phyloP scores from a whole-genome alignment of 2,888 invertebrate genomes.

The Orgyia antiqua region DNA sequence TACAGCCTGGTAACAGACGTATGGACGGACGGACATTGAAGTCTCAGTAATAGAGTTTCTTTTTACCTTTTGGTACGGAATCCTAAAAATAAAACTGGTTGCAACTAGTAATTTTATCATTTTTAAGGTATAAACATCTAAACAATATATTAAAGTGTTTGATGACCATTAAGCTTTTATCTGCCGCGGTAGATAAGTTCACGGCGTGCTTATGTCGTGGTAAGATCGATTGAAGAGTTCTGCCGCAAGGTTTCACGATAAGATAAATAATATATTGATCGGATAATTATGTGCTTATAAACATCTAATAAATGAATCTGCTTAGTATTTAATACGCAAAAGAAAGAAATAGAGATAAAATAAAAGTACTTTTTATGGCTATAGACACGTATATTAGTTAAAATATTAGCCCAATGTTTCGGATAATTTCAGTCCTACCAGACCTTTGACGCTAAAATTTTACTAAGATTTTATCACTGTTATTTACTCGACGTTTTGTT shows the following conservation, averaged over 20 bases:
- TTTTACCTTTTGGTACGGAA: too few species aligned
- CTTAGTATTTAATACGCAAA: conserved; percentile 11
- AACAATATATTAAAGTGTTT: conserved; percentile 32
- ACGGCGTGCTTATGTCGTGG: conserved; percentile 35
- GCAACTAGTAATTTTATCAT: conserved; percentile 18
- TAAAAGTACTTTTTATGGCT: too few species aligned
- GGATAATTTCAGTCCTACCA: too few species aligned
- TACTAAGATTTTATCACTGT: too few species aligned
- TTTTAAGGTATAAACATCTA: conserved; percentile 29
- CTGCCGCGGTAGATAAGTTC: conserved; percentile 30
- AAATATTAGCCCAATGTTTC: too few species aligned
- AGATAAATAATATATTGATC: conserved; percentile 37
- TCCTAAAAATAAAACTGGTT: conserved; percentile 8
- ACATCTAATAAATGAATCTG: conserved; percentile 12
- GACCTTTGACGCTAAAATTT: too few species aligned
- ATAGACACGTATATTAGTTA: too few species aligned
- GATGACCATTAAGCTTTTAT: conserved; percentile 34
- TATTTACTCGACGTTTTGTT: too few species aligned
- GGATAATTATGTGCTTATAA: conserved; percentile 26
- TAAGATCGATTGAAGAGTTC: conserved; percentile 38
- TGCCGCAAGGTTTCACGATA: conserved; percentile 33
- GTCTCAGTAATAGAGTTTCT: too few species aligned
- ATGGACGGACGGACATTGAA: too few species aligned
- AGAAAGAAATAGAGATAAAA: too few species aligned
- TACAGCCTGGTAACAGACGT: too few species aligned